Base-by-base conservation (phyloP, 2,797 vertebrate genomes). In the Pelobates cultripes region DNA sequence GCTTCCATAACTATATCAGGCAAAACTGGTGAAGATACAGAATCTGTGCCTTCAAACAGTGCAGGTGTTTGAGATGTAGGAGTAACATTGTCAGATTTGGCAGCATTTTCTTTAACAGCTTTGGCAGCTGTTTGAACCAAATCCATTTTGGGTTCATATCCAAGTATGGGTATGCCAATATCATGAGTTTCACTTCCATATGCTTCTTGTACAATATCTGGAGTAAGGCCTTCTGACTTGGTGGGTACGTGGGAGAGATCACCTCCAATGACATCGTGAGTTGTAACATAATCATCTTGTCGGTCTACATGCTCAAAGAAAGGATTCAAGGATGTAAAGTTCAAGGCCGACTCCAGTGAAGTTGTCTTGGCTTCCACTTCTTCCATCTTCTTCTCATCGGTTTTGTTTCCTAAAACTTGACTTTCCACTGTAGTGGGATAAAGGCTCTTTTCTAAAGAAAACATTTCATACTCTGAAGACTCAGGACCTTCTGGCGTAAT, bases 1-100 rank as follows among this genome's bases (percentile, higher is more conserved):
- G 96, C 96, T 89, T 95, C 94, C 92, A 99, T 94, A 17, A 94
- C 93, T 85, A 99, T 98, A 87, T 99, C 97, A 7, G 97, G 97
- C 85, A 99, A 86, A 66, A 96, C 91, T 0, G 95, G 94, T 0
- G 93, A 92, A 0, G 93, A 93, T 77, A 91, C 87, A 66, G 96
- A 89, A 77, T 97, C 96, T 0, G 90, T 77, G 43, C 93, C 93
- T 89, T 96, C 95, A 15, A 94, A 93, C 3, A 90, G 90, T 3
- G 92, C 89, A 12, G 94, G 93, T 75, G 95, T 92, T 73, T 94
- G 94, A 0, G 87, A 60, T 0, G 55, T 42, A 0, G 92, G 87
- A 81, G 86, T 91, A n/a, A 91, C 81, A 42, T 93, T 91, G 42
- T 96, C 94, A 0, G 89, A 89, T 85, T 96, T 95, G 0, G 94